Evolutionary conservation across 2,113 vertebrate genomes (phyloP), one percentile per base, ranked within the genome.

Genomic region (Ptychochromis oligacanthus): DNA sequence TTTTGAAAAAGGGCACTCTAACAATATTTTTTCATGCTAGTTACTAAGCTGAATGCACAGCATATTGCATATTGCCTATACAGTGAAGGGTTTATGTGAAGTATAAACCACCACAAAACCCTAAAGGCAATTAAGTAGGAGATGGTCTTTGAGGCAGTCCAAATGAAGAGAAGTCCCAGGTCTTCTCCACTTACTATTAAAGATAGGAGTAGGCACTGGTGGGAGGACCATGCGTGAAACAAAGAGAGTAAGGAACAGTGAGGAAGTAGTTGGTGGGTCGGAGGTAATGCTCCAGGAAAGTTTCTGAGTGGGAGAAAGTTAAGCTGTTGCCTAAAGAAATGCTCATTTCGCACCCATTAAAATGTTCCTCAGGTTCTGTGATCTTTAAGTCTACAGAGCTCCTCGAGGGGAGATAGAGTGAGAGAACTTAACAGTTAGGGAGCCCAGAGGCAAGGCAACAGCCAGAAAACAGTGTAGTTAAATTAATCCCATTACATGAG

Each of bases 261-360:
- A 83, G 88, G 28, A 80, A 78, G 74, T 76, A 67, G 31, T 87
- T 80, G 80, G 83, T 80, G 78, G 77, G 83, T 84, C 31, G 54
- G 65, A 52, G 80, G 76, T 79, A 78, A 61, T 43, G 86, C 91
- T 92, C 20, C 79, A 82, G 87, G 88, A 93, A 92, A 89, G 83
- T 92, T 93, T 88, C 40, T 79, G 89, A 92, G 90, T 88, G 85
- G 92, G 78, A 90, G 82, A 94, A 89, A 92, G 87, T 92, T 83
- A 70, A 85, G 85, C 65, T 83, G 58, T 92, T 91, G 91, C 92
- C 90, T 90, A 70, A 88, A 92, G 92, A 91, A 80, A 93, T 76
- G 64, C 81, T 93, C 83, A 80, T 83, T 90, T 91, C 75, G 90
- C 90, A 91, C 70, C 91, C 87, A 93, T 92, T 92, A 91, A 93